Base-by-base conservation (phyloP, 2,113 vertebrate species). In the Rhinoderma darwinii region DNA sequence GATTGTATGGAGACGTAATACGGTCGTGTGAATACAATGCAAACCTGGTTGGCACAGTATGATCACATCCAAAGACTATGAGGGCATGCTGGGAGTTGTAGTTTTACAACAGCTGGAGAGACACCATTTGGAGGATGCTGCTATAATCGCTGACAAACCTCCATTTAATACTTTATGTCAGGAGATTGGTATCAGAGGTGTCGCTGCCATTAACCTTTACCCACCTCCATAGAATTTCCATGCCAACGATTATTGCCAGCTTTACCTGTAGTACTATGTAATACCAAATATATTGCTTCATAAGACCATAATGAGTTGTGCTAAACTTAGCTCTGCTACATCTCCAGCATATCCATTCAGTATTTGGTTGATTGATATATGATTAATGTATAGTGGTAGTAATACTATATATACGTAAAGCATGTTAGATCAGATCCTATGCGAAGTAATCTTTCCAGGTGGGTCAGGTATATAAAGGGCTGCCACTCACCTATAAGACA, bases 401-500 rank as follows among this genome's bases (percentile, higher is more conserved):
- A 12, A 1, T n/a, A 35, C 4, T 25, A 11, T 32, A 8, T 3
- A 37, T 78, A n/a, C 5, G 22, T 61, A 72, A 25, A 25, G 7
- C 20, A 75, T n/a, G 15, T 41, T 77, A 77, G 27, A 47, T 17
- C 47, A n/a, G 39, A 47, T 41, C 10, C 25, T 44, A 15, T 5
- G 7, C 1, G 4, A 35, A 5, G 12, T 75, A 20, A 72, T 39
- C 18, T 72, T 72, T 37, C 2, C 72, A 73, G 70, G 10, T 39
- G 32, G 14, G 8, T 18, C 5, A 73, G 4, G 7, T 25, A 20
- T 73, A 73, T 18, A 22, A 74, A 44, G 25, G 22, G 39, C 0
- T 18, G 17, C 41, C 20, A 74, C 83, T 78, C 91, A 95, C 95
- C 95, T 94, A 92, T 95, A 95, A 10, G 95, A 95, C 88, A 94